Evolutionary conservation across 2,888 invertebrate genomes (phyloP), one percentile per base, ranked within the genome.

Genomic region (Criorhina ranunculi): DNA sequence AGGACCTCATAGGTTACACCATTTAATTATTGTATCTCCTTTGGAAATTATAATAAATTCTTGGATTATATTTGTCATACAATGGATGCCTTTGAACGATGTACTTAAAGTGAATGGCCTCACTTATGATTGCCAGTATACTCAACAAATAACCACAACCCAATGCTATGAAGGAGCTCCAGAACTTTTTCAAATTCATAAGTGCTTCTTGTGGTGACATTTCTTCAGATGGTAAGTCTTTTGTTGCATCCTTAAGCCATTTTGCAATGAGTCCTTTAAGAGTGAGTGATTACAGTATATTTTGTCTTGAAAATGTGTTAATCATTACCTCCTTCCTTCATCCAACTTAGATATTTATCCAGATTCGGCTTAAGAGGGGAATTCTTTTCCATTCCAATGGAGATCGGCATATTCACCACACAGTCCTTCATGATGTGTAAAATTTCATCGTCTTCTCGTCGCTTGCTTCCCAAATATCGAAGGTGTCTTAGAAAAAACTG

Each of bases 341-440:
- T 93, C 59, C 94, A 92, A 87, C 94, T 92, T 46, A 97, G 93
- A 87, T 95, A 93, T 87, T 93, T 92, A 89, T 96, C 95, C 17
- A 95, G 93, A 81, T 93, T 92, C 0, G 94, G 93, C 89, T 96
- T 96, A 5, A 96, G 90, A 0, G 96, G 96, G 0, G 96, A 96
- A 90, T 97, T 96, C 88, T 95, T 96, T 88, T 96, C 95, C 88
- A 97, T 93, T 0, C 96, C 97, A 81, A 97, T 93, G 0, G 96
- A 96, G 64, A 97, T 94, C 0, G 97, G 97, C 93, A 96, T 95
- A 87, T 95, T 94, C 5, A 97, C 94, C 0, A 95, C 94, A 90
- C 97, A 97, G 85, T 96, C 95, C 1, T 93, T 92, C 97, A 97
- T 97, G 8, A 97, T 95, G 88, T 97, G 97, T 69, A 97, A 91